Evolutionary conservation across 2,113 vertebrate species (phyloP), one percentile per base, ranked within the genome.

Genomic region (Verasper variegatus): DNA sequence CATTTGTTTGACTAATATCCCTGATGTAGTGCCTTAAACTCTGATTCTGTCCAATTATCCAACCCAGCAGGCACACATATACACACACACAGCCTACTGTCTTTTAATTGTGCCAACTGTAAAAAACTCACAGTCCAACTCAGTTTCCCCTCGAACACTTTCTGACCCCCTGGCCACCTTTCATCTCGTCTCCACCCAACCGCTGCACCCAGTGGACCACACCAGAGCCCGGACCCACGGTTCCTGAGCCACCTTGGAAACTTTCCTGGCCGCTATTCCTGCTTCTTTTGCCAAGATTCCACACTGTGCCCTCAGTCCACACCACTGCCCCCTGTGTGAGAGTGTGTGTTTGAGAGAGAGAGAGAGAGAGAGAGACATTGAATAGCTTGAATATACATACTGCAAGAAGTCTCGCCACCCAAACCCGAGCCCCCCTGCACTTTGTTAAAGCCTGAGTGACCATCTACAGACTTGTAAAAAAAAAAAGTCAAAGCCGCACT

Each of bases 241-340:
- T 89, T 71, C 83, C 76, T 81, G 74, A 86, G 64, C 81, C 86
- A 86, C 88, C 89, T 88, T 86, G 86, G 82, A 91, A 91, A 88
- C 88, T 93, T 90, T 93, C 91, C 92, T 94, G 92, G 93, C 91
- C 84, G 74, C 76, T 62, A 78, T 78, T 71, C 73, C 72, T 69
- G 49, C 45, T 45, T 68, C 62, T 23, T 71, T 51, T 86, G 92
- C 93, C 92, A 93, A 92, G 81, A 93, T 92, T 93, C 88, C 87
- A 89, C 83, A 86, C 55, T 81, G 61, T 87, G 78, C 86, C 88
- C 84, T 82, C 83, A 69, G 79, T 88, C 89, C 90, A 84, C 85
- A 84, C 78, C 75, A 52, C 54, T 87, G 78, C 78, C 90, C 78
- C 73, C 31, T 78, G 40, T 83, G 62, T 89, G 61, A 89, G 62